phyloP scores from a whole-genome alignment of 2,797 vertebrate genomes.

The Antrozous pallidus region DNA sequence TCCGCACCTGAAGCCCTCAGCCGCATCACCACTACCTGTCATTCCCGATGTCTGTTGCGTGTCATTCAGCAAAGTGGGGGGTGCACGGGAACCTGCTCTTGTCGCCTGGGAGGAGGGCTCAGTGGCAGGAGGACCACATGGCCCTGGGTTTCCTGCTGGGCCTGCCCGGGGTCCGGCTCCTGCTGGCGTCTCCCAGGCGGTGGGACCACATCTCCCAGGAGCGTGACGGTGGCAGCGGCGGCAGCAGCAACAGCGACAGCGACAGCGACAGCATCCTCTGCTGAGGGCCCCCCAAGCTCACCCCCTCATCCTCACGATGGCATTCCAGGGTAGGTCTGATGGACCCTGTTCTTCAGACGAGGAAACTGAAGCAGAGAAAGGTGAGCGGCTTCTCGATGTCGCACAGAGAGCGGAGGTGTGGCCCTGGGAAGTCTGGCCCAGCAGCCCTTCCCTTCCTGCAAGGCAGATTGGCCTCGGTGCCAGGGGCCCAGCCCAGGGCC shows the following conservation, averaged over 20 bases:
- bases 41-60: neutral
- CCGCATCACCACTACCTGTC: conserved; percentile 35
- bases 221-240: too few species aligned
- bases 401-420: accelerated
- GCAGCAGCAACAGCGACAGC: too few species aligned
- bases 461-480: neutral
- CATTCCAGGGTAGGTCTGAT: too few species aligned
- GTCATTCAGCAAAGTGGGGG: conserved; percentile 38
- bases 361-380: neutral
- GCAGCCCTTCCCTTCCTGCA: too few species aligned
- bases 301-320: neutral
- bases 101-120: conserved; percentile 56
- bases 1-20: conserved; percentile 56
- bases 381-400: neutral
- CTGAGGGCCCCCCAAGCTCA: neutral
- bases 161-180: too few species aligned
- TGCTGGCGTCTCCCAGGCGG: too few species aligned
- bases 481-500: too few species aligned
- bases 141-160: neutral
- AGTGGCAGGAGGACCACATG: conserved; percentile 27
- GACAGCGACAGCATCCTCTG: accelerated
- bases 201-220: too few species aligned
- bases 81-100: conserved; percentile 51
- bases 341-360: neutral
- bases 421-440: neutral